phyloP scores from a whole-genome alignment of 2,797 vertebrate genomes.

The Rhyacichthys aspro region DNA sequence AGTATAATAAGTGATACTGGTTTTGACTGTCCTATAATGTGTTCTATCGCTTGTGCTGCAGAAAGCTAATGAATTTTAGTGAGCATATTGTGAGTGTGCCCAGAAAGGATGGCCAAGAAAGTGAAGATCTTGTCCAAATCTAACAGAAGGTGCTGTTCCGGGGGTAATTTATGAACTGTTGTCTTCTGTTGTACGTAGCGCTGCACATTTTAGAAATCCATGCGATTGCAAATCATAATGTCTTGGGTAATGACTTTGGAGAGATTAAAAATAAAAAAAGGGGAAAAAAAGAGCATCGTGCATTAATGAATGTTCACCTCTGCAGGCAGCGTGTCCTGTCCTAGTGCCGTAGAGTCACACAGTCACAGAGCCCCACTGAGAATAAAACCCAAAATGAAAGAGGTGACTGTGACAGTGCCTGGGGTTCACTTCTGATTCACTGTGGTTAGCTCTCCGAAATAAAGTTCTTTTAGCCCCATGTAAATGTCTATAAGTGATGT shows the following conservation, averaged over 20 bases:
- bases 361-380: slow-evolving; percentile 29
- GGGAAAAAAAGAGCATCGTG: slow-evolving; percentile 13
- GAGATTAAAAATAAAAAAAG: too few species aligned
- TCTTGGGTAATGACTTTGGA: slow-evolving; percentile 30
- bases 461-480: not conserved
- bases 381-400: slow-evolving; percentile 38
- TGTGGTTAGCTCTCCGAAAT: slow-evolving; percentile 12
- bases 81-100: slow-evolving; percentile 52
- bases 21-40: slow-evolving; percentile 54
- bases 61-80: slow-evolving; percentile 56
- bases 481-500: not conserved
- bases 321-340: slow-evolving; percentile 8
- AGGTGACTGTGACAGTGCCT: slow-evolving; percentile 28
- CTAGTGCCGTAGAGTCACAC: slow-evolving; percentile 25
- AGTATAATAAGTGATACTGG: not conserved
- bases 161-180: slow-evolving; percentile 56
- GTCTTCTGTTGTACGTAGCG: slow-evolving; percentile 32
- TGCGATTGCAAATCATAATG: slow-evolving; percentile 24
- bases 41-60: slow-evolving; percentile 48
- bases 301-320: slow-evolving; percentile 37
- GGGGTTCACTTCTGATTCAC: slow-evolving; percentile 21
- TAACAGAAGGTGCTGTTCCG: slow-evolving; percentile 45
- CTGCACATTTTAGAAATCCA: slow-evolving; percentile 48
- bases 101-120: slow-evolving; percentile 63
- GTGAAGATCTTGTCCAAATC: slow-evolving; percentile 50